Base-by-base conservation (phyloP, 2,888 invertebrate genomes). In the Dryobota labecula region DNA sequence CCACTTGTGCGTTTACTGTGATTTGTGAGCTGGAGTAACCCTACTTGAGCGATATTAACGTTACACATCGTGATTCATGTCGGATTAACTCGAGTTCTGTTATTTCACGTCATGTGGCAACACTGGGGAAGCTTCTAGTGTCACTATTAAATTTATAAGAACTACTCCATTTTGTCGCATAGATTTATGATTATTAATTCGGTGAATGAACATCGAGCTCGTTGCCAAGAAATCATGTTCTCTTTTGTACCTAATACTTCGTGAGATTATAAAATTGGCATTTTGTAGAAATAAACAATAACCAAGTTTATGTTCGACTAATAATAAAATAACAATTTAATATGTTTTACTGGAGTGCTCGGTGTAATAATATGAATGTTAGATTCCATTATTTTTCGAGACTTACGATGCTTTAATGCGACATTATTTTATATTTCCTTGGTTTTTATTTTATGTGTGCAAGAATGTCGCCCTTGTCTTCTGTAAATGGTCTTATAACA, bases 11-110 rank as follows among this genome's bases (percentile, higher is more conserved):
- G 33, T 45, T 20, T 33, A 45, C 7, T n/a, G 51, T 68, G 27
- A 58, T 38, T 38, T 65, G 49, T 66, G 27, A 36, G 49, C n/a
- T 38, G 64, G 38, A 66, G 63, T 76, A 79, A 75, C 83, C 83
- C 84, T 83, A 70, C 65, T 36, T 65, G 60, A 62, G 27, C 56
- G 69, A 70, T 62, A 77, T 76, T 82, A 82, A 73, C 64, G 73
- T 73, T 78, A 73, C 76, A 77, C 84, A 73, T 72, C 71, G 72
- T 84, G 84, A 84, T 82, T 82, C 78, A 84, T 72, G 82, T 76
- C 60, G 69, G 75, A 84, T 84, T 80, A 82, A 57, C 73, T 76
- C 38, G 56, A 82, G 67, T 82, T 61, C 79, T 84, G 70, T 76
- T 78, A 84, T 84, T 84, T 76, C 60, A 65, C 64, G 67, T 73